Base-by-base conservation (phyloP, 2,888 invertebrate species). In the Trilocha varians region DNA sequence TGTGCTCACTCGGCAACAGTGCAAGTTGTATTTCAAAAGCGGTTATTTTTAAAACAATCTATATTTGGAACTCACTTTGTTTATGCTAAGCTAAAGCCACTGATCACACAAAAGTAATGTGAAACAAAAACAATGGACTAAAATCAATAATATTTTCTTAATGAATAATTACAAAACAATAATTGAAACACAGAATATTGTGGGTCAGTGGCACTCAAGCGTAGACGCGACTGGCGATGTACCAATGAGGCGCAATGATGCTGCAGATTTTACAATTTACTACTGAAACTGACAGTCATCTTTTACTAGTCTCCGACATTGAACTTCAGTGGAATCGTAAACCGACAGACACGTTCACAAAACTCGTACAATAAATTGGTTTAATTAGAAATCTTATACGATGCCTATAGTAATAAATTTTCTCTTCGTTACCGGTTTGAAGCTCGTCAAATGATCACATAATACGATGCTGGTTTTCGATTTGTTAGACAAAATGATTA, bases 251-350 rank as follows among this genome's bases (percentile, higher is more conserved):
- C 49, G 43, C 42, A 48, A 67, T 71, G 75, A 75, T 61, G 55
- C 42, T 43, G 63, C 69, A 68, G 46, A 66, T 63, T 60, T 54
- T 42, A 47, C 45, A 52, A 50, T 61, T 59, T 53, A 53, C 47
- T 52, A 45, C 41, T 50, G 48, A 59, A 47, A 32, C 57, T 64
- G 59, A 47, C 43, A 61, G 69, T 77, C 77, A 77, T 71, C 57
- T 57, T 66, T 57, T 62, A 52, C 55, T 62, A 59, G 55, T 53
- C 45, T 52, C 54, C 62, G 69, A 57, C 73, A 75, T 65, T 78
- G 76, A 78, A 76, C 74, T 71, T 70, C 55, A 49, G 47, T 6
- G 42, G 32, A 16, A 32, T 32, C 3, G 43, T 35, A 46, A 48
- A 45, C 54, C 58, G 58, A 62, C 55, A 56, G 53, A 59, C 59